Conservation (phyloP, 2,888 invertebrate species). For the Cremastinae sp. region DNA sequence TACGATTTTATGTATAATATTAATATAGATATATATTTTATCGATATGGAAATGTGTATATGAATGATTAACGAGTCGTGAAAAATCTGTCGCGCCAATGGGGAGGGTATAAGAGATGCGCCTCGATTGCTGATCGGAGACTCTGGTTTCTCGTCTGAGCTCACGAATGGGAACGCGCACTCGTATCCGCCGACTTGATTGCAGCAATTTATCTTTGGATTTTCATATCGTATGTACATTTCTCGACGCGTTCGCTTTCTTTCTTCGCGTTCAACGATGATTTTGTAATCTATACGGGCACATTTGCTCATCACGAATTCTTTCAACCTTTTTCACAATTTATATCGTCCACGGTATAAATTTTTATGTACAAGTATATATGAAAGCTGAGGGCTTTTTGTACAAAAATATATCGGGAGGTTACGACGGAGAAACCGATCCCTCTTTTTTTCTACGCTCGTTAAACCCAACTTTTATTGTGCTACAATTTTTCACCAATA, state of each 20-base stretch:
- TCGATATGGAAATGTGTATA: too few species aligned
- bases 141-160: conserved; percentile 10
- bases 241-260: conserved; percentile 4
- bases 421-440: conserved; percentile 27
- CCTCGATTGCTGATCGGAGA: conserved; percentile 36
- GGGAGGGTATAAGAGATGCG: conserved; percentile 56
- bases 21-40: too few species aligned
- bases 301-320: too few species aligned
- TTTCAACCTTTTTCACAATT: too few species aligned
- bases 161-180: not conserved
- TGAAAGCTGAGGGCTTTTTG: conserved; percentile 45
- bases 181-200: conserved; percentile 59
- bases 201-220: conserved; percentile 60
- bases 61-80: too few species aligned
- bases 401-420: conserved; percentile 31
- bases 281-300: conserved; percentile 18
- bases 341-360: not conserved
- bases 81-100: too few species aligned
- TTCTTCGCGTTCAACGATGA: conserved; percentile 25
- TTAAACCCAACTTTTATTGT: conserved; percentile 17
- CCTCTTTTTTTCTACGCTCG: conserved; percentile 33
- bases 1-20: too few species aligned
- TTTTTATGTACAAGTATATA: conserved; percentile 11
- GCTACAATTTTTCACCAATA: not conserved
- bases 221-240: conserved; percentile 39